These are phyloP conservation scores for Drosophila algonquin DNA, from an alignment of 2,888 invertebrate species.

Conservation along the genomic window DNA sequence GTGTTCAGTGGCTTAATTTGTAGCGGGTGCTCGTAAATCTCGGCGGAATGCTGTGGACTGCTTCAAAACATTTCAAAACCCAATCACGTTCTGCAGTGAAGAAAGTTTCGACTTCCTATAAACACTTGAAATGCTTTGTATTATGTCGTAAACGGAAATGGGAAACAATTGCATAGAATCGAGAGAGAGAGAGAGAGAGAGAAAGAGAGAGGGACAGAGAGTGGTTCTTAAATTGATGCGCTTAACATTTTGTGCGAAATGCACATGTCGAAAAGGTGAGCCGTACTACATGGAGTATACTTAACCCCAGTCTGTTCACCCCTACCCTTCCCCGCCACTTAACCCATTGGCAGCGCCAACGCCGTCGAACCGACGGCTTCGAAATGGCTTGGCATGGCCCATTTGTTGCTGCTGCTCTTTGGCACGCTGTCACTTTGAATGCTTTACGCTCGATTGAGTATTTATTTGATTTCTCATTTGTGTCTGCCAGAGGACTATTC, in stretches of 20 bases:
- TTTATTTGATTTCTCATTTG: slow-evolving; percentile 81
- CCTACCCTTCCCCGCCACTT: slow-evolving; percentile 13
- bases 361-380: slow-evolving; percentile 20
- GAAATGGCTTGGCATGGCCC: slow-evolving; percentile 41
- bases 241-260: slow-evolving; percentile 25
- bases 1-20: slow-evolving; percentile 62
- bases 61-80: slow-evolving; percentile 52
- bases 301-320: slow-evolving; percentile 34
- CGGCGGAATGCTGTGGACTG: slow-evolving; percentile 46
- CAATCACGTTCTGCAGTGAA: slow-evolving; percentile 58
- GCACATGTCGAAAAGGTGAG: slow-evolving; percentile 38
- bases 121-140: slow-evolving; percentile 56
- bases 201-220: background rate
- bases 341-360: slow-evolving; percentile 37
- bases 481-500: slow-evolving; percentile 68
- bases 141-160: slow-evolving; percentile 43
- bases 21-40: slow-evolving; percentile 63
- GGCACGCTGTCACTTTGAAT: slow-evolving; percentile 65
- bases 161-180: slow-evolving; percentile 46
- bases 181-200: background rate
- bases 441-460: slow-evolving; percentile 78
- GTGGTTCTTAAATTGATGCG: slow-evolving; percentile 26
- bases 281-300: slow-evolving; percentile 48
- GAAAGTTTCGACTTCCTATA: slow-evolving; percentile 59
- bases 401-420: slow-evolving; percentile 55